Evolutionary conservation across 2,888 invertebrate species (phyloP).

Genomic region (Drepana falcataria): DNA sequence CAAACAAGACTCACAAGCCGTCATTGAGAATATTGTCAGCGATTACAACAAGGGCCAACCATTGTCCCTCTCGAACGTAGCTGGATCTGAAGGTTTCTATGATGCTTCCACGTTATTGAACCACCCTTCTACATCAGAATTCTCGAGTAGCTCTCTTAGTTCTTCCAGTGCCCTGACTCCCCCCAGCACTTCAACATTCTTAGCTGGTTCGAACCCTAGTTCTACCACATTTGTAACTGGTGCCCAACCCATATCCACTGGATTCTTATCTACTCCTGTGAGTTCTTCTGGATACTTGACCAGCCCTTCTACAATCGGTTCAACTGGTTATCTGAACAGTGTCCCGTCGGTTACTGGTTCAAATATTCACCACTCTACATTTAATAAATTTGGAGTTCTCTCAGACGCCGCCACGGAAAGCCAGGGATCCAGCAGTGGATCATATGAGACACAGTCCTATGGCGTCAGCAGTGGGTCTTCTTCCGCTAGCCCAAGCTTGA

Average conservation of each 20-base stretch:
- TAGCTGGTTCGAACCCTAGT: neutral
- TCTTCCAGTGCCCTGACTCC: neutral
- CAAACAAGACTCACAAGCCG: slow-evolving; percentile 72
- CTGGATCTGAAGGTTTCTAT: slow-evolving; percentile 3
- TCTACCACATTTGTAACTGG: neutral
- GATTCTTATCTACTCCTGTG: neutral
- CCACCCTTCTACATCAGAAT: neutral
- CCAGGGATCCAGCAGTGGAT: neutral
- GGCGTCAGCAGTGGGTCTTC: slow-evolving; percentile 4
- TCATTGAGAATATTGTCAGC: slow-evolving; percentile 65
- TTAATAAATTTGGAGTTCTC: neutral
- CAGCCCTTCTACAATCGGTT: slow-evolving; percentile 2
- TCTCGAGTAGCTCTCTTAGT: neutral
- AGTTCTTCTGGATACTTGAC: neutral
- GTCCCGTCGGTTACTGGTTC: neutral
- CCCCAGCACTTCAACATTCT: neutral
- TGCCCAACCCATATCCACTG: neutral
- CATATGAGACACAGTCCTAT: slow-evolving; percentile 6
- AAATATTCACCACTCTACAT: neutral
- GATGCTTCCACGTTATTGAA: neutral
- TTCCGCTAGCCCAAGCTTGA: slow-evolving; percentile 9
- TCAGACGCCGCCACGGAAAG: slow-evolving; percentile 3
- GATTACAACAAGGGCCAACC: slow-evolving; percentile 48
- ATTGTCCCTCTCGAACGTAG: slow-evolving; percentile 8
- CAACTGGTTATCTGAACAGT: neutral